Percentiles rank a stretch among this genome's conserved stretches.
Conservation (phyloP, 2,113 vertebrate species). For the Cinclus mexicanus region DNA sequence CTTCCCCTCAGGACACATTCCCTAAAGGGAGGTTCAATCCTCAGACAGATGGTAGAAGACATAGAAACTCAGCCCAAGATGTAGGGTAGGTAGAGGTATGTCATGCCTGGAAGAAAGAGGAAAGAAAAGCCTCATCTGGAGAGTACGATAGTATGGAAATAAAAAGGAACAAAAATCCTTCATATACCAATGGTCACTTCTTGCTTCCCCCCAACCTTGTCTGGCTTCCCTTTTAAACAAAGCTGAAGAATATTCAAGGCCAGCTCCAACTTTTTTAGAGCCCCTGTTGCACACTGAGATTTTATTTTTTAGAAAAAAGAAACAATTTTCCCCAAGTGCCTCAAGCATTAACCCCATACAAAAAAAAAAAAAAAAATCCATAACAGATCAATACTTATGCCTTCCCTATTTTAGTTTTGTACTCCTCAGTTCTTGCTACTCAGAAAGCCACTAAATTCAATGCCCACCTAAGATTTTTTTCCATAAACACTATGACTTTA, state of each 20-base stretch:
- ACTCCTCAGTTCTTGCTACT: not conserved
- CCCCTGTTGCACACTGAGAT: not conserved
- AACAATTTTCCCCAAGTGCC: not conserved
- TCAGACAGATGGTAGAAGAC: conserved; percentile 6
- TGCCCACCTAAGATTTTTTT: not conserved
- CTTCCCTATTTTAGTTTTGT: not conserved
- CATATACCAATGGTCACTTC: not conserved
- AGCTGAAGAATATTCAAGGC: not conserved
- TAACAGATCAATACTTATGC: not conserved
- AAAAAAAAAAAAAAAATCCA: not conserved
- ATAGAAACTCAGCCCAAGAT: conserved; percentile 19
- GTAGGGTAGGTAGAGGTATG: conserved; percentile 18
- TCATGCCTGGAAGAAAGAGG: conserved; percentile 20
- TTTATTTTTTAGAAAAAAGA: not conserved
- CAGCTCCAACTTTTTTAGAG: not conserved
- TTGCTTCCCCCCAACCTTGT: not conserved
- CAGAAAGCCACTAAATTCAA: not conserved
- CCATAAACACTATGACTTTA: not conserved
- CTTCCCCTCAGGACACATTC: conserved; percentile 29
- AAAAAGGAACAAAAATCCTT: not conserved
- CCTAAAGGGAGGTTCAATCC: conserved; percentile 19
- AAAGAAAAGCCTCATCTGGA: conserved; percentile 20
- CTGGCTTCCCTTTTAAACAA: not conserved
- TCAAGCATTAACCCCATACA: not conserved
- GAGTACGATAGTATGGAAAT: not conserved